Base-by-base conservation (phyloP, 2,113 vertebrate species). In the Dipodomys spectabilis region DNA sequence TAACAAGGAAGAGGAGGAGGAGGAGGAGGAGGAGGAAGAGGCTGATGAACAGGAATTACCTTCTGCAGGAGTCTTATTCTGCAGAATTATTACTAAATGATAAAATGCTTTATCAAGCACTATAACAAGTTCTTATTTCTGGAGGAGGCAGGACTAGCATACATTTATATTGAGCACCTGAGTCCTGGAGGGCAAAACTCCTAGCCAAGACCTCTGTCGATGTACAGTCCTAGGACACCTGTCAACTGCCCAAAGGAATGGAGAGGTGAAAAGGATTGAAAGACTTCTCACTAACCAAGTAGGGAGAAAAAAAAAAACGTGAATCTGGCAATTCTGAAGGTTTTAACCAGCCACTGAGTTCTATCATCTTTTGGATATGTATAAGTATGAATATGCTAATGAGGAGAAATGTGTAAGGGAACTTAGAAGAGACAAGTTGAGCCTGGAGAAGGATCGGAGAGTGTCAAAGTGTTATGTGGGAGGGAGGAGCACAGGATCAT, bases 331-430 rank as follows among this genome's bases (percentile, higher is more conserved):
- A 45, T 79, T 85, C 1, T 11, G 44, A 92, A 93, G 62, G 74
- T 25, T 25, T 82, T 65, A 78, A 68, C 6, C 71, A 82, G 74
- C 11, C 10, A 30, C 39, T 69, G 67, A 65, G 32, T 73, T 79
- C 72, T 69, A 27, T 67, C 57, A 49, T 71, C n/a, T 77, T 93
- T 10, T 1, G 82, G 71, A 27, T 44, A 4, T 20, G 28, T n/a
- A 4, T 39, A n/a, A 53, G 32, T 71, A 74, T 32, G 89, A 89
- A 64, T 19, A 32, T 73, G 68, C 85, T 91, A 72, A 83, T 86
- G 75, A 82, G 62, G 86, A 57, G 73, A 95, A 87, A 90, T 27
- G n/a, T 60, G n/a, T 84, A 45, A 81, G 53, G 39, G 73, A 86
- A 87, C 88, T 81, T 35, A 20, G 16, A 39, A 73, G 27, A 90